A percentile compares a stretch with the other conserved stretches of the same genome.
phyloP scores from a whole-genome alignment of 2,797 vertebrate species.

The Dallia pectoralis region DNA sequence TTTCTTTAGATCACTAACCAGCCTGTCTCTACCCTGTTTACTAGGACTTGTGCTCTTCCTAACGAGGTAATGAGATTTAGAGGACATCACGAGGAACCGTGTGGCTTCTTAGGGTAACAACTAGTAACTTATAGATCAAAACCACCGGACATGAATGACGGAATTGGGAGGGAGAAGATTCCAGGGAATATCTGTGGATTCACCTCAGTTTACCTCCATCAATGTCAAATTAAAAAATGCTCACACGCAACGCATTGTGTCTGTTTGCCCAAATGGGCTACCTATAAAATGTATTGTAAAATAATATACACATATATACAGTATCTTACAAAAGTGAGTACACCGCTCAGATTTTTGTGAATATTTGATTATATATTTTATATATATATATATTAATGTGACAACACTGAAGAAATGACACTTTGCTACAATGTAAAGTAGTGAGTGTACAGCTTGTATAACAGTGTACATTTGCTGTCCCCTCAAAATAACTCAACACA shows the following conservation, averaged over 20 bases:
- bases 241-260: neutral
- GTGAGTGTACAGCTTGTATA: no score
- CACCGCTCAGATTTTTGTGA: no score
- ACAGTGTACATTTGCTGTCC: no score
- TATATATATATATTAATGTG: no score
- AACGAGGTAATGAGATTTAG: constrained; percentile 66
- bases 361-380: no score
- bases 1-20: neutral
- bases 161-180: neutral
- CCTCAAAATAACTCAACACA: no score
- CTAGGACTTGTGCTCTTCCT: constrained; percentile 26
- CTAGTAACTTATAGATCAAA: neutral
- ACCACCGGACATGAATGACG: neutral
- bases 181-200: neutral
- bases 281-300: neutral
- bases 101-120: constrained; percentile 19
- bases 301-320: no score
- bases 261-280: neutral
- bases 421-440: no score
- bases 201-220: constrained; percentile 6
- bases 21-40: neutral
- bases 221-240: constrained; percentile 7
- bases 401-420: no score
- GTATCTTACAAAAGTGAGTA: no score
- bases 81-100: constrained; percentile 65